phyloP scores from a whole-genome alignment of 2,888 invertebrate species.

The Zygogramma bicolorata region DNA sequence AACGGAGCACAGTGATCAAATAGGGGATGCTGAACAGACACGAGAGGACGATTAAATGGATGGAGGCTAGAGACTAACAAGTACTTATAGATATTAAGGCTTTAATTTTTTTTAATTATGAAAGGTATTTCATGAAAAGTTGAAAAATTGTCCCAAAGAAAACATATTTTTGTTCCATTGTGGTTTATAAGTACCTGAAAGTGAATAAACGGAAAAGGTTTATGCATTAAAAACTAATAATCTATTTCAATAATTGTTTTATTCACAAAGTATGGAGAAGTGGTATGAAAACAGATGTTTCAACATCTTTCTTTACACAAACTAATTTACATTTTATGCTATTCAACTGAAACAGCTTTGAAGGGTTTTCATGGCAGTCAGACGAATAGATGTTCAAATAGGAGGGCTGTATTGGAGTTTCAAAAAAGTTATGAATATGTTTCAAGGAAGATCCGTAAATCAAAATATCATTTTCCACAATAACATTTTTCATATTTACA shows the following conservation, averaged over 20 bases:
- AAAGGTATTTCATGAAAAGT: neutral
- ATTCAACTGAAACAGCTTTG: constrained; percentile 30
- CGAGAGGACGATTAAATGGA: neutral
- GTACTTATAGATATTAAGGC: neutral
- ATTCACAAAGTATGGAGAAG: too few relatives aligned
- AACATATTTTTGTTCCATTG: too few relatives aligned
- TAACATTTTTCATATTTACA: constrained; percentile 28
- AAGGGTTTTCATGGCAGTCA: constrained; percentile 26
- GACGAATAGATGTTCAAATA: constrained; percentile 42
- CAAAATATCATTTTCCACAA: constrained; percentile 32
- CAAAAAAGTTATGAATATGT: neutral
- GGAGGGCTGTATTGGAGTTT: constrained; percentile 20
- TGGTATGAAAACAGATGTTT: too few relatives aligned
- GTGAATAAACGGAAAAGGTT: too few relatives aligned
- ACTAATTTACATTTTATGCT: constrained; percentile 42
- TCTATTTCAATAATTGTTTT: too few relatives aligned
- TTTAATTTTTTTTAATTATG: neutral
- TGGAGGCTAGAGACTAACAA: neutral
- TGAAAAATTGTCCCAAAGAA: neutral
- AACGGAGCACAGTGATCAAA: neutral
- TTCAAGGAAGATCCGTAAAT: constrained; percentile 28
- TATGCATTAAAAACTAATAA: too few relatives aligned
- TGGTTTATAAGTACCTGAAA: too few relatives aligned
- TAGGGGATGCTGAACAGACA: neutral
- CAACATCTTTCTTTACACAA: constrained; percentile 16